These are phyloP conservation scores for Pocillopora damicornis DNA, from an alignment of 64 coral and sea anemone genomes.

Conservation along the genomic window DNA sequence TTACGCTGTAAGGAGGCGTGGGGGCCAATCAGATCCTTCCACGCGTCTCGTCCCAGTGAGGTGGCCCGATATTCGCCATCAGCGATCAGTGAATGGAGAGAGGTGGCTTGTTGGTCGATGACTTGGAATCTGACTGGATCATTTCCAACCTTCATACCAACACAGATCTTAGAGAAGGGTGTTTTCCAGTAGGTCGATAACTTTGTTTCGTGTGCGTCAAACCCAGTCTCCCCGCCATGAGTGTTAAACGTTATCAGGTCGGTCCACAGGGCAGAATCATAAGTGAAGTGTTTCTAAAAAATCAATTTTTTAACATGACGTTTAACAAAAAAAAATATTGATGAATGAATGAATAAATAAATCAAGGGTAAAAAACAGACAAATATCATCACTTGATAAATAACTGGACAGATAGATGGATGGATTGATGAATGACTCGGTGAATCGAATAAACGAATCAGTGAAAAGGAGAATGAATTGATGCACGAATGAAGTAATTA, in stretches of 20 bases:
- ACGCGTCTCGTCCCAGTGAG: neutral
- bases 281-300: slow-evolving; percentile 35
- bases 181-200: slow-evolving; percentile 30
- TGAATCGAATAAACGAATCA: too few species aligned
- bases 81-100: neutral
- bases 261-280: slow-evolving; percentile 36
- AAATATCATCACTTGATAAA: too few species aligned
- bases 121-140: neutral
- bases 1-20: neutral
- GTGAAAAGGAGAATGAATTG: too few species aligned
- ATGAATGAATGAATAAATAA: too few species aligned
- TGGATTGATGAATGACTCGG: too few species aligned
- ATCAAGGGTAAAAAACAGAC: too few species aligned
- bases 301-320: too few species aligned
- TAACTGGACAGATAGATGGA: too few species aligned
- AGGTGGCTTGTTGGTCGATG: neutral
- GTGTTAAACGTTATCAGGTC: neutral
- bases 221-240: slow-evolving; percentile 14
- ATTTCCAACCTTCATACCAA: slow-evolving; percentile 32
- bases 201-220: slow-evolving; percentile 43
- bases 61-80: slow-evolving; percentile 20
- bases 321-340: too few species aligned
- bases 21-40: slow-evolving; percentile 10
- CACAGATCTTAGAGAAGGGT: slow-evolving; percentile 33
- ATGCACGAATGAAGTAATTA: too few species aligned